Conservation (phyloP, 2,888 invertebrate genomes). For the Dorcus hopei region DNA sequence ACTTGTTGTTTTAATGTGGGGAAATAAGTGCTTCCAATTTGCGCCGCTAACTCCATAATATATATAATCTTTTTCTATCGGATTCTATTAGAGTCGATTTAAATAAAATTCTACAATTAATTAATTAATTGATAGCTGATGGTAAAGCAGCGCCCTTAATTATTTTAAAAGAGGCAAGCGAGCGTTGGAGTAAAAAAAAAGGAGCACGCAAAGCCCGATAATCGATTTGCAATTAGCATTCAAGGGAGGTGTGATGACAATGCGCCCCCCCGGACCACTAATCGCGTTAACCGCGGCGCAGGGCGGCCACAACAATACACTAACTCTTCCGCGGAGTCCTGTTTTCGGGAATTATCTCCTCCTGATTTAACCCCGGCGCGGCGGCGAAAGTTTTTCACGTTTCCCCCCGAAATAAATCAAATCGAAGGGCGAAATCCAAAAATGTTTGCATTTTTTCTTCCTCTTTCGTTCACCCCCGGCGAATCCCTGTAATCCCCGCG, state of each 20-base stretch:
- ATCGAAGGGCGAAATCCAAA: too few species aligned
- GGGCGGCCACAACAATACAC: constrained; percentile 12
- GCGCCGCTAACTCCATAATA: not conserved
- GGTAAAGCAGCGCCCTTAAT: too few species aligned
- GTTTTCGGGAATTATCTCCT: not conserved
- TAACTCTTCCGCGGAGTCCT: not conserved
- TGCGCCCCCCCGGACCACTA: constrained; percentile 18
- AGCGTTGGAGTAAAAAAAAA: not conserved
- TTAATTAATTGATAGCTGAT: too few species aligned
- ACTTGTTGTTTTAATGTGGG: not conserved
- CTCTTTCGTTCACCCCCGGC: too few species aligned
- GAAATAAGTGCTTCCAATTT: not conserved
- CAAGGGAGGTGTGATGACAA: constrained; percentile 32
- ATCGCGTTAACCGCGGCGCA: constrained; percentile 13
- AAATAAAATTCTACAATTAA: too few species aligned
- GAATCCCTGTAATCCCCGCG: too few species aligned
- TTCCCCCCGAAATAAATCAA: too few species aligned
- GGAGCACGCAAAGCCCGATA: constrained; percentile 5
- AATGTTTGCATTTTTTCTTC: too few species aligned
- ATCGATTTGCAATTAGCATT: constrained; percentile 33
- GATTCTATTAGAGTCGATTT: too few species aligned
- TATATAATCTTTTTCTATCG: not conserved
- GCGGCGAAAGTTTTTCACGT: too few species aligned
- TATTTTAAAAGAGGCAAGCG: too few species aligned
- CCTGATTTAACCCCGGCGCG: not conserved